phyloP scores from a whole-genome alignment of 2,888 invertebrate genomes.

The Frankliniella intonsa region DNA sequence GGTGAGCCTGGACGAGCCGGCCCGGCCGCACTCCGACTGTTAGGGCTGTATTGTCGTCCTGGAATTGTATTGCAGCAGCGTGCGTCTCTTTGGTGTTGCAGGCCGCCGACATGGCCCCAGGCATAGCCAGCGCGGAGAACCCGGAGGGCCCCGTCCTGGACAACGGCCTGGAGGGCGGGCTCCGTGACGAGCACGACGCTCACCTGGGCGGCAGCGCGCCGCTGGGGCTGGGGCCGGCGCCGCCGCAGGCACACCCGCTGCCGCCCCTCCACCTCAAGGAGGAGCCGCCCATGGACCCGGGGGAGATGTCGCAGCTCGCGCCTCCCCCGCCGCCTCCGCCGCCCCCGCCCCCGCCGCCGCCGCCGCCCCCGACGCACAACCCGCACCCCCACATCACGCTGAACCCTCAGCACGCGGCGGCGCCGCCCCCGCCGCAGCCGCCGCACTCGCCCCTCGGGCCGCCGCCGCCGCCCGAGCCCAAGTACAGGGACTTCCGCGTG shows the following conservation, averaged over 20 bases:
- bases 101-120: conserved; percentile 5
- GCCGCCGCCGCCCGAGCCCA: conserved; percentile 10
- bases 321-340: not conserved
- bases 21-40: not conserved
- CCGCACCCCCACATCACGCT: conserved; percentile 15
- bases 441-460: not conserved
- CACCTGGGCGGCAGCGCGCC: not conserved
- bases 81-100: not conserved
- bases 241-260: conserved; percentile 6
- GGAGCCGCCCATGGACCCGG: conserved; percentile 14
- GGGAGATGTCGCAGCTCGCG: conserved; percentile 18
- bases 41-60: not conserved
- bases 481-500: conserved; percentile 15
- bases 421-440: not conserved
- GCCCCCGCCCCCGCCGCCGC: not conserved
- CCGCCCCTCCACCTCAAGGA: conserved; percentile 19
- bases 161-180: not conserved
- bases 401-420: not conserved
- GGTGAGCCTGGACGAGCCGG: not conserved
- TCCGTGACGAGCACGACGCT: not conserved
- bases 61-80: not conserved
- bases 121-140: not conserved
- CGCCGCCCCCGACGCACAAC: not conserved
- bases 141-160: not conserved
- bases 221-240: not conserved